A percentile compares a stretch with the other conserved stretches of the same genome.
Evolutionary conservation across 2,113 vertebrate genomes (phyloP).

Genomic region (Trichechus manatus): DNA sequence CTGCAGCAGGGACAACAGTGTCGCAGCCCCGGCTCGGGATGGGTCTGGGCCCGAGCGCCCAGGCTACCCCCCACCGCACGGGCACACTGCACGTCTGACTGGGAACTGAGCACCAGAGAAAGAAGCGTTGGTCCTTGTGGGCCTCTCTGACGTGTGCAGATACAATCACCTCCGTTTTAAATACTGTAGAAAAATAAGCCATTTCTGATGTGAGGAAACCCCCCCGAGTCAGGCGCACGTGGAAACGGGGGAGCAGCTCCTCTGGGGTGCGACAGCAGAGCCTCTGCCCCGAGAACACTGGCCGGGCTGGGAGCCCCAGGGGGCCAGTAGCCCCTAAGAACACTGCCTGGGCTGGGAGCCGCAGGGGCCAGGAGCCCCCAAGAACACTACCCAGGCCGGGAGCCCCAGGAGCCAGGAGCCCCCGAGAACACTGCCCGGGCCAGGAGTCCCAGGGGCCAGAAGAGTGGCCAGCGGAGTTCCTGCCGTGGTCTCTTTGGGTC

Average conservation of each 20-base stretch:
- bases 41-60: neutral
- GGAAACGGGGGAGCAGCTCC: constrained; percentile 55
- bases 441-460: neutral
- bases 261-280: constrained; percentile 46
- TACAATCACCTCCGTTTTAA: constrained; percentile 76
- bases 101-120: constrained; percentile 86
- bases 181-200: constrained; percentile 91
- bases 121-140: constrained; percentile 73
- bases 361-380: neutral
- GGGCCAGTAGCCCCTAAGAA: neutral
- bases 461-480: neutral
- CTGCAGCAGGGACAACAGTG: neutral
- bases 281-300: neutral
- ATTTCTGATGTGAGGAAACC: constrained; percentile 80
- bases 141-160: constrained; percentile 77
- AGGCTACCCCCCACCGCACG: neutral
- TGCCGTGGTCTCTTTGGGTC: constrained; percentile 62
- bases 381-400: neutral
- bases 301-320: neutral
- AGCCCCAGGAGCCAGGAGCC: neutral
- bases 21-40: neutral
- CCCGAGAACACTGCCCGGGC: neutral
- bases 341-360: neutral
- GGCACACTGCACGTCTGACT: neutral
- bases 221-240: neutral